Percentiles rank a stretch among this genome's conserved stretches.
phyloP scores from a whole-genome alignment of 2,888 invertebrate species.

The Oegoconia quadripuncta region DNA sequence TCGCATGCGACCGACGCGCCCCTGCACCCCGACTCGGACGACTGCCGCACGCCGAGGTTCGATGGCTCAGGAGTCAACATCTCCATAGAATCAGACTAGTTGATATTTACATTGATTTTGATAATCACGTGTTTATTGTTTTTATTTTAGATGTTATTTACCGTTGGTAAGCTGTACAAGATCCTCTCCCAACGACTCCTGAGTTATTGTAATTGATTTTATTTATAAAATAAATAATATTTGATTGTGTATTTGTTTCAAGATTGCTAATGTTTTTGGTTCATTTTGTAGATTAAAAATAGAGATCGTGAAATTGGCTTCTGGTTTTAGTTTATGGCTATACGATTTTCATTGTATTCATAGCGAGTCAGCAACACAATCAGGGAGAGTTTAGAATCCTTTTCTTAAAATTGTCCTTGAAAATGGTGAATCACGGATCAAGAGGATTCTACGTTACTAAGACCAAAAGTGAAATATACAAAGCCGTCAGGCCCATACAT shows the following conservation, averaged over 20 bases:
- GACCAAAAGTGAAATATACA: no score
- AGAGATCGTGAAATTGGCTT: no score
- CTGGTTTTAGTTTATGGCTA: no score
- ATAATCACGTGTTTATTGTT: constrained; percentile 4
- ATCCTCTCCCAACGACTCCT: not conserved
- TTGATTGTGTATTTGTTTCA: not conserved
- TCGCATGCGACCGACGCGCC: constrained; percentile 2
- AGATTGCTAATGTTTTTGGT: no score
- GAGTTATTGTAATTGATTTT: not conserved
- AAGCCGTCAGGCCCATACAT: no score
- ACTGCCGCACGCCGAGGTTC: constrained; percentile 20
- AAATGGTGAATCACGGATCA: no score
- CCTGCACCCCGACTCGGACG: constrained; percentile 22
- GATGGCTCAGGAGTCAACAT: constrained; percentile 26
- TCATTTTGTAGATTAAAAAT: no score
- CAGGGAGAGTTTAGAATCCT: no score
- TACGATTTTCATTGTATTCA: no score
- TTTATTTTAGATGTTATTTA: constrained; percentile 12
- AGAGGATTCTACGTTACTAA: no score
- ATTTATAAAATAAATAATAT: not conserved
- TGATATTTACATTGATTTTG: not conserved
- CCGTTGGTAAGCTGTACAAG: constrained; percentile 9
- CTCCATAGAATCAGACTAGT: not conserved
- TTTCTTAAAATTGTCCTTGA: no score
- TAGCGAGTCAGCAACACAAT: no score